Evolutionary conservation across 1,140 invertebrate species (phyloP).

Genomic region (Leptinotarsa lineolata): DNA sequence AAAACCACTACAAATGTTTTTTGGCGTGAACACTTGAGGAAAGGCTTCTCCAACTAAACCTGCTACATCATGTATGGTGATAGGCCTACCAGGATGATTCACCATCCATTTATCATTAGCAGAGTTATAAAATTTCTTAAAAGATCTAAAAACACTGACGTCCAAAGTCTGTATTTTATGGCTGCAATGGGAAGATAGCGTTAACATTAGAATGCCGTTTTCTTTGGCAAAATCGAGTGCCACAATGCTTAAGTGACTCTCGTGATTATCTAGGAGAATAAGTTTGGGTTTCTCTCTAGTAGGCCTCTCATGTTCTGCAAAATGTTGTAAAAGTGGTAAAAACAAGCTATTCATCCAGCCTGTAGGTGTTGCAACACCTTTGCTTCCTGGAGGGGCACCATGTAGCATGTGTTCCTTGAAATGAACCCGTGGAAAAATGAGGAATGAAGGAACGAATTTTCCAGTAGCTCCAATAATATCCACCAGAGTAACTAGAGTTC

Average conservation of each 20-base stretch:
- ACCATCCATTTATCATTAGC: conserved; percentile 47
- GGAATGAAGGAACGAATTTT: conserved; percentile 51
- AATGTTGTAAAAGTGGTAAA: conserved; percentile 33
- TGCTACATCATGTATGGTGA: conserved; percentile 51
- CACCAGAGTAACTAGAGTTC: conserved; percentile 47
- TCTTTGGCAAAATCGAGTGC: conserved; percentile 42
- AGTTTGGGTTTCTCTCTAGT: conserved; percentile 23
- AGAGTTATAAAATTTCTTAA: conserved; percentile 55
- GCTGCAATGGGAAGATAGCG: conserved; percentile 51
- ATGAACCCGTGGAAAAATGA: conserved; percentile 50
- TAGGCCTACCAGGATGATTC: conserved; percentile 45
- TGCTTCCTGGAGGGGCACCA: conserved; percentile 43
- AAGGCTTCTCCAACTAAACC: conserved; percentile 32
- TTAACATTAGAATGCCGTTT: conserved; percentile 50
- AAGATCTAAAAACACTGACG: conserved; percentile 48
- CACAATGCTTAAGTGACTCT: conserved; percentile 36
- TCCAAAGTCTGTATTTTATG: conserved; percentile 57
- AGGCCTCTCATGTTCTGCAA: conserved; percentile 27
- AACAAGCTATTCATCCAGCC: conserved; percentile 32
- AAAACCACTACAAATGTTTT: conserved; percentile 41
- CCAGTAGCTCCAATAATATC: conserved; percentile 50
- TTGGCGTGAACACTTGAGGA: conserved; percentile 37
- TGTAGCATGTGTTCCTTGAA: conserved; percentile 48
- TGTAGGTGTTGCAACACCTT: conserved; percentile 32
- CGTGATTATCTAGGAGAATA: conserved; percentile 34